Evolutionary conservation across 1,140 invertebrate species (phyloP), one percentile per base, ranked within the genome.

Genomic region (Brachionus plicatilis): DNA sequence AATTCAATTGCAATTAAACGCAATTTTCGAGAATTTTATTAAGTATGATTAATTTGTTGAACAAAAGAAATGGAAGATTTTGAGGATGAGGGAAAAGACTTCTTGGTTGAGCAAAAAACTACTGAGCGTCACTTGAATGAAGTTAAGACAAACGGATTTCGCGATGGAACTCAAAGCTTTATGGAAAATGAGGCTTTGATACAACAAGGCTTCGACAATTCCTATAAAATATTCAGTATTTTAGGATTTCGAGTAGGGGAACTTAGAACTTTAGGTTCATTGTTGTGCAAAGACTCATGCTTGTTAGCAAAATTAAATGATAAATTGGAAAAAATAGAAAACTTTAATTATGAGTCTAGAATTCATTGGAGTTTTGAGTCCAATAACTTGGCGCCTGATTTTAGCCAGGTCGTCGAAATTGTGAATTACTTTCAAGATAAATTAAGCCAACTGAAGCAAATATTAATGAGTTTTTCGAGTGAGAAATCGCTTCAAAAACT

Each of bases 161-260:
- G 79, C 14, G 79, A 82, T 45, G 79, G 53, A 24, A 45, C 37
- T 7, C 79, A 82, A 82, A 41, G 43, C 8, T 82, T 33, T 17
- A 82, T 82, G 29, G 79, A 82, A 68, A 68, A 82, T 68, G 79
- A 82, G 27, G 8, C 37, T 24, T 41, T 65, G 60, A 82, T 82
- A 11, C 79, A 82, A 45, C 14, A 27, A 24, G 53, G 79, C 9
- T 82, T 82, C 17, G 79, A 82, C 60, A 20, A 11, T 47, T 60
- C 79, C 2, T 82, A 82, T 20, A 82, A 68, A 65, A 43, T 60
- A 41, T 47, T 82, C 14, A 45, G 56, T 27, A 41, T 17, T 37
- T 27, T 82, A 68, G 79, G 50, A 45, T 82, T 82, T 47, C n/a
- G 20, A 20, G 24, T 60, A 27, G 79, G 79, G 5, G 53, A 82